Evolutionary conservation across 2,797 vertebrate species (phyloP).

Genomic region (Ciconia nigra): DNA sequence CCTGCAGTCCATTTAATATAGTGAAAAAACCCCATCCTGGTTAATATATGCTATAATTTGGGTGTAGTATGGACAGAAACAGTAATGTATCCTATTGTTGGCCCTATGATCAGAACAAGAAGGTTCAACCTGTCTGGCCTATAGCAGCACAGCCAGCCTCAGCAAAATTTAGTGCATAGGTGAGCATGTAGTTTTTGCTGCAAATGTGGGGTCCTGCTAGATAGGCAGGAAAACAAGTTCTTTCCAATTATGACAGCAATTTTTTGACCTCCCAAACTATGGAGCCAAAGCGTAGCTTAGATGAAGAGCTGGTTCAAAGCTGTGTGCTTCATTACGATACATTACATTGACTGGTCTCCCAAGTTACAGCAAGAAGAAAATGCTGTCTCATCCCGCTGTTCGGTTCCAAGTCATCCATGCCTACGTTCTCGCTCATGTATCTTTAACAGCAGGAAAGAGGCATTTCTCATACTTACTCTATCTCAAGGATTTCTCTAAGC

Average conservation of each 20-base stretch:
- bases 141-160: background rate
- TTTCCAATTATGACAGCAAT: background rate
- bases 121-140: background rate
- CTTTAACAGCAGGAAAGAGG: background rate
- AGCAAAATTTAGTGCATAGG: background rate
- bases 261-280: background rate
- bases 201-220: background rate
- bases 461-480: slow-evolving; percentile 59
- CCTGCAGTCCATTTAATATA: background rate
- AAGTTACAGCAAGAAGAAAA: background rate
- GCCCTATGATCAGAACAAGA: background rate
- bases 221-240: background rate
- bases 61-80: background rate
- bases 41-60: background rate
- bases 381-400: background rate
- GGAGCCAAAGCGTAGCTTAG: background rate
- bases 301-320: background rate
- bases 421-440: background rate
- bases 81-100: background rate
- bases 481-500: slow-evolving; percentile 63
- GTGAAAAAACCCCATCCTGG: background rate
- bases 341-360: background rate
- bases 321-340: background rate
- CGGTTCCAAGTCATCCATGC: background rate
- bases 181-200: background rate